phyloP scores from a whole-genome alignment of 2,888 invertebrate species.

The Bellardia bayeri region DNA sequence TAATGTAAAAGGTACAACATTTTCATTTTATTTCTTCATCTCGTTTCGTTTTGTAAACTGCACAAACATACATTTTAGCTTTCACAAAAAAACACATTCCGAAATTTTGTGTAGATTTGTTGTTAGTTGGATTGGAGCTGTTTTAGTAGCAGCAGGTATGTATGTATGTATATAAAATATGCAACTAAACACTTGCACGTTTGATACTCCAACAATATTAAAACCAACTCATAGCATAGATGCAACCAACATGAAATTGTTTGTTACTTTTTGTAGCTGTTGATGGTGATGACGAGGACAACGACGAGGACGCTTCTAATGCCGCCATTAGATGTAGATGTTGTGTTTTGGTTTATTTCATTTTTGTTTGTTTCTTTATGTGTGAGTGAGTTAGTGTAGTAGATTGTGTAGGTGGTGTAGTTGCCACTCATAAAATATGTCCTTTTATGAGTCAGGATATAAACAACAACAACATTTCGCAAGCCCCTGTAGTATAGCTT shows the following conservation, averaged over 20 bases:
- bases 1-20: slow-evolving; percentile 66
- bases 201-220: not conserved
- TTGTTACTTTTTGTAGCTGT: slow-evolving; percentile 49
- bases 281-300: slow-evolving; percentile 31
- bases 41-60: slow-evolving; percentile 40
- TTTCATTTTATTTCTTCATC: slow-evolving; percentile 67
- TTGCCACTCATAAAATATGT: slow-evolving; percentile 71
- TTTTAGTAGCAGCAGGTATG: slow-evolving; percentile 41
- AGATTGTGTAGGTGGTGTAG: slow-evolving; percentile 67
- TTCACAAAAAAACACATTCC: slow-evolving; percentile 24
- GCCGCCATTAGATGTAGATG: not conserved
- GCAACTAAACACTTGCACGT: slow-evolving; percentile 1
- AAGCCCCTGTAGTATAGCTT: not conserved
- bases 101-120: slow-evolving; percentile 49
- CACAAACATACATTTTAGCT: slow-evolving; percentile 58
- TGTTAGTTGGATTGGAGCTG: slow-evolving; percentile 3
- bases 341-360: slow-evolving; percentile 39
- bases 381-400: not conserved
- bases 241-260: slow-evolving; percentile 62
- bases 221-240: slow-evolving; percentile 31
- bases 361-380: slow-evolving; percentile 25
- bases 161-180: slow-evolving; percentile 3
- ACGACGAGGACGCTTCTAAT: slow-evolving; percentile 12
- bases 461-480: slow-evolving; percentile 24
- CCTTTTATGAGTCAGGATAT: slow-evolving; percentile 66